A percentile compares a stretch with the other conserved stretches of the same genome.
phyloP scores from a whole-genome alignment of 2,888 invertebrate genomes.

The Noctua fimbriata region DNA sequence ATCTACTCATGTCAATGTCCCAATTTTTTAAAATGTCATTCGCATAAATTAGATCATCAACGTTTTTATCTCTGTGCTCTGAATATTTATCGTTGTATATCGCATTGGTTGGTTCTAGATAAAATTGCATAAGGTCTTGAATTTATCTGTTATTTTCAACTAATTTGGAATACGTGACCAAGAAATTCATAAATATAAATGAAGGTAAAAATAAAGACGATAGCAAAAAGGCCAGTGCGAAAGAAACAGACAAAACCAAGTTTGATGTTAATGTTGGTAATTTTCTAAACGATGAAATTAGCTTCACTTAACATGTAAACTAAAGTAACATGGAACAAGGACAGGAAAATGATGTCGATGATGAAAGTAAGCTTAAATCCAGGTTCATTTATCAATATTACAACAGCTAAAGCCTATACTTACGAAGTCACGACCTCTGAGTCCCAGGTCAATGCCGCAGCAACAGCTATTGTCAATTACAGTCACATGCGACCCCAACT shows the following conservation, averaged over 20 bases:
- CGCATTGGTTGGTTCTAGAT: slow-evolving; percentile 20
- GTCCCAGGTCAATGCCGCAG: slow-evolving; percentile 47
- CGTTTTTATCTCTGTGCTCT: slow-evolving; percentile 50
- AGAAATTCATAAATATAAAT: neutral
- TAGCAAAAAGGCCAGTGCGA: neutral
- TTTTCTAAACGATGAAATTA: neutral
- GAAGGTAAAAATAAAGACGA: neutral
- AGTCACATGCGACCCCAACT: slow-evolving; percentile 56
- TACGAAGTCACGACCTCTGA: slow-evolving; percentile 33
- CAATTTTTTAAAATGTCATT: slow-evolving; percentile 58
- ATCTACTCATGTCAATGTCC: slow-evolving; percentile 60
- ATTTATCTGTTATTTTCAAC: slow-evolving; percentile 7
- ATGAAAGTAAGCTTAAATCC: neutral
- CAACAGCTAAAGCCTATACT: slow-evolving; percentile 9
- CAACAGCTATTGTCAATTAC: slow-evolving; percentile 47
- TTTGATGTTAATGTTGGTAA: neutral
- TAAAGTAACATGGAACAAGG: neutral
- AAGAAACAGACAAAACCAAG: neutral
- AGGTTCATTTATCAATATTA: slow-evolving; percentile 1
- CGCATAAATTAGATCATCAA: slow-evolving; percentile 59
- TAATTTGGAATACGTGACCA: slow-evolving; percentile 20
- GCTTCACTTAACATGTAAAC: neutral
- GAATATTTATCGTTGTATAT: slow-evolving; percentile 47
- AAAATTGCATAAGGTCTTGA: slow-evolving; percentile 28
- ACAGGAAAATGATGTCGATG: neutral